Conservation (phyloP, 2,113 vertebrate genomes). For the Heteronetta atricapilla region DNA sequence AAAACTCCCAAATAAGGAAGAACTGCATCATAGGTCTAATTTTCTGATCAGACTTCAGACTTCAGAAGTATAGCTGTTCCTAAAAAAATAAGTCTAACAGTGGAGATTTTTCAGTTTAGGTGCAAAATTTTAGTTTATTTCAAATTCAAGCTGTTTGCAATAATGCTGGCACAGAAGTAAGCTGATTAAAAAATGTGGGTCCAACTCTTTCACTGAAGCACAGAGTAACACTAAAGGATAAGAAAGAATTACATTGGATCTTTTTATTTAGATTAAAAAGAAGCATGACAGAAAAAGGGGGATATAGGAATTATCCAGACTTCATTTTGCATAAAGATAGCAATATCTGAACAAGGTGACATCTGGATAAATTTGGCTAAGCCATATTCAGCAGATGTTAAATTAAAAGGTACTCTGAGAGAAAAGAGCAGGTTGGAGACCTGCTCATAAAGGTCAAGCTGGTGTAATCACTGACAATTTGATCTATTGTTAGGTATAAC, state of each 20-base stretch:
- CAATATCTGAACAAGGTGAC: background rate
- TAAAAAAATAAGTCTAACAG: background rate
- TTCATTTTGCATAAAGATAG: background rate
- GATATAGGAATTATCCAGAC: background rate
- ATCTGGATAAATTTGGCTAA: background rate
- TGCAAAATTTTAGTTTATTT: background rate
- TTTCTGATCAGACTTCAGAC: background rate
- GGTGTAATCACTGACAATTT: slow-evolving; percentile 49
- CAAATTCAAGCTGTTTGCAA: background rate
- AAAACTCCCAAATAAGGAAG: background rate
- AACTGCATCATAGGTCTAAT: background rate
- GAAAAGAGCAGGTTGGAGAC: slow-evolving; percentile 39
- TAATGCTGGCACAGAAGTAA: background rate
- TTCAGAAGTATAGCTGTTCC: background rate
- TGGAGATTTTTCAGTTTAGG: background rate
- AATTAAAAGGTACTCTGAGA: slow-evolving; percentile 43
- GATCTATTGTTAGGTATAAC: slow-evolving; percentile 44
- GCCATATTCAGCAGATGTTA: slow-evolving; percentile 3
- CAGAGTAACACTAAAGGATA: background rate
- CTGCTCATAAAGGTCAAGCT: slow-evolving; percentile 57
- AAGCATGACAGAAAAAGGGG: background rate
- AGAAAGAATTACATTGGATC: background rate
- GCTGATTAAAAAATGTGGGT: background rate
- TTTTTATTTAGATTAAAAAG: background rate
- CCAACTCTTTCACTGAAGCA: background rate